These are phyloP conservation scores for Aphaenogaster floridana DNA, from an alignment of 1,140 invertebrate species.

Conservation along the genomic window DNA sequence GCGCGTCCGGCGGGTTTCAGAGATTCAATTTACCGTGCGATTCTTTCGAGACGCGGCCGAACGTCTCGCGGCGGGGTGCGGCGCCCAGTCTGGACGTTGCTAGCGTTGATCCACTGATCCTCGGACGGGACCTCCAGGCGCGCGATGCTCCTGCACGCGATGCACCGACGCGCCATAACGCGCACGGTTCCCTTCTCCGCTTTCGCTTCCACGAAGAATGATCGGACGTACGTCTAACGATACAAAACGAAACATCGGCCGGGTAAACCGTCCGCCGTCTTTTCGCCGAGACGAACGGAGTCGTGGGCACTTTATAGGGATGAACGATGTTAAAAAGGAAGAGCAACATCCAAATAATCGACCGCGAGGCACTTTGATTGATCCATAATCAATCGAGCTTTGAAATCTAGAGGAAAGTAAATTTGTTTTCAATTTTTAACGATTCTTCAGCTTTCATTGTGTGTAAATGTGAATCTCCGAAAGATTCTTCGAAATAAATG, in stretches of 20 bases:
- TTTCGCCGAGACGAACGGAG: slow-evolving; percentile 21
- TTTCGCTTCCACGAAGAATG: slow-evolving; percentile 69
- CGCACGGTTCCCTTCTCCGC: slow-evolving; percentile 48
- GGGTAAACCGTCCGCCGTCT: slow-evolving; percentile 63
- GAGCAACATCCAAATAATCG: background rate
- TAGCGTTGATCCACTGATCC: slow-evolving; percentile 68
- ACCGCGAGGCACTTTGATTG: background rate
- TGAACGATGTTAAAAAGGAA: slow-evolving; percentile 1
- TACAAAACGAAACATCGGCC: slow-evolving; percentile 64
- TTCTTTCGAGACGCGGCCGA: slow-evolving; percentile 50
- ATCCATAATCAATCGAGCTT: background rate
- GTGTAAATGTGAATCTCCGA: background rate
- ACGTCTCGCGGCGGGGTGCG: slow-evolving; percentile 60
- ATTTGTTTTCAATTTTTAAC: background rate
- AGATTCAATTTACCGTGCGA: slow-evolving; percentile 64
- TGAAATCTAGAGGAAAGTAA: background rate
- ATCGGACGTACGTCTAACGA: slow-evolving; percentile 71
- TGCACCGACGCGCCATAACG: slow-evolving; percentile 70
- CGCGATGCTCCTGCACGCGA: slow-evolving; percentile 71
- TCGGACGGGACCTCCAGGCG: slow-evolving; percentile 74
- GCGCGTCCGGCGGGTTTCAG: slow-evolving; percentile 24
- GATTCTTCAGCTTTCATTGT: background rate
- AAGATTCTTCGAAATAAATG: background rate
- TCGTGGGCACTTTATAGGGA: background rate
- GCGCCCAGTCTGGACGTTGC: slow-evolving; percentile 52